These are phyloP conservation scores for Pseudochromis fuscus DNA, from an alignment of 2,797 vertebrate genomes.

Conservation along the genomic window DNA sequence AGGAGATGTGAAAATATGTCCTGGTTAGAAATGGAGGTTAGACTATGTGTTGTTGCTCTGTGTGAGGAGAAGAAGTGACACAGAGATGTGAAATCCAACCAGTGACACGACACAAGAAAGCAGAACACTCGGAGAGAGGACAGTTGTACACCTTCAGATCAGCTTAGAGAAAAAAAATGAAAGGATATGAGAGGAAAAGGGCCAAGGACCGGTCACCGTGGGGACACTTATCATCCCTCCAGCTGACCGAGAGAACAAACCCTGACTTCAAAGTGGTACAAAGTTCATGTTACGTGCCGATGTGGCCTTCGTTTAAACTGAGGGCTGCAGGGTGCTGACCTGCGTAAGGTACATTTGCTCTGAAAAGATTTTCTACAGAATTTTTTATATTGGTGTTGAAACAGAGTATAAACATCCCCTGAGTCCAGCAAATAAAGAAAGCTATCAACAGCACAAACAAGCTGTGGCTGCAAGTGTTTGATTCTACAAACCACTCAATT, in stretches of 20 bases:
- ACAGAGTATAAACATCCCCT: too few relatives aligned
- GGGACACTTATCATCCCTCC: constrained; percentile 6
- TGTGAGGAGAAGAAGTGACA: constrained; percentile 18
- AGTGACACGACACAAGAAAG: constrained; percentile 25
- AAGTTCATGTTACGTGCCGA: constrained; percentile 20
- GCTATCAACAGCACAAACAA: too few relatives aligned
- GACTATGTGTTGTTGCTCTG: background rate
- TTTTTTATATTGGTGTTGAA: too few relatives aligned
- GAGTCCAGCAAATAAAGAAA: too few relatives aligned
- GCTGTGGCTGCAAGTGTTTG: too few relatives aligned
- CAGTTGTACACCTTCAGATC: constrained; percentile 11
- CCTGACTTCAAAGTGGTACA: background rate
- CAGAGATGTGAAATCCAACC: too few relatives aligned
- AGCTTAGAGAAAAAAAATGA: constrained; percentile 1
- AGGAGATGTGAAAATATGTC: background rate
- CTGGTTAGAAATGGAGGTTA: constrained; percentile 30
- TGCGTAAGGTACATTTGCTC: background rate
- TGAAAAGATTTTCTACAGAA: background rate
- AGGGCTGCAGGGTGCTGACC: constrained; percentile 12
- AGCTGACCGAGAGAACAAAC: constrained; percentile 19
- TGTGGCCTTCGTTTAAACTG: constrained; percentile 17
- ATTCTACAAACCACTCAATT: too few relatives aligned
- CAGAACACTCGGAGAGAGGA: constrained; percentile 22
- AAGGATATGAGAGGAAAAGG: constrained; percentile 24
- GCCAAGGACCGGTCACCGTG: constrained; percentile 20